phyloP scores from a whole-genome alignment of 2,113 vertebrate genomes.

The Phylloscopus whistleri region DNA sequence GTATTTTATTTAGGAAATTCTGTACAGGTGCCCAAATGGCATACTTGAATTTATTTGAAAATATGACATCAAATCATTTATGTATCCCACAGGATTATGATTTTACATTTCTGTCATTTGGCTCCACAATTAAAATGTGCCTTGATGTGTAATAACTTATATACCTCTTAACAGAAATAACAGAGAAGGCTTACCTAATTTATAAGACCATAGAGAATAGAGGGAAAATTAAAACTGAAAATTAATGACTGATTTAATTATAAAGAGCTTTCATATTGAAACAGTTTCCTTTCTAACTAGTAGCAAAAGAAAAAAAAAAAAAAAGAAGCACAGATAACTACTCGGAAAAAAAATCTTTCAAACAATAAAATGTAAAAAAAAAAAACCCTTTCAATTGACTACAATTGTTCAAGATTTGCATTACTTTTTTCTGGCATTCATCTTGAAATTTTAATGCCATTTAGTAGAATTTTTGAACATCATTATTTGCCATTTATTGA shows the following conservation, averaged over 20 bases:
- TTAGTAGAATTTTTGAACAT: constrained; percentile 31
- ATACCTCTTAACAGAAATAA: constrained; percentile 5
- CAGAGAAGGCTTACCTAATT: constrained; percentile 14
- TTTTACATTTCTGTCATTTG: neutral
- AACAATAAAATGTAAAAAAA: neutral
- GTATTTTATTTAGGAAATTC: neutral
- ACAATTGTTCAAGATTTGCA: neutral
- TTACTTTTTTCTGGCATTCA: constrained; percentile 42
- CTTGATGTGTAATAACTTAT: neutral
- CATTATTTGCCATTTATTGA: constrained; percentile 54
- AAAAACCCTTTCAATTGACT: neutral
- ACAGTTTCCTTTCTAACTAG: constrained; percentile 38
- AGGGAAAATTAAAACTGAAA: constrained; percentile 34
- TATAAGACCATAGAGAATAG: neutral
- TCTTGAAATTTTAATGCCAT: constrained; percentile 39
- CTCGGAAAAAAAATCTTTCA: neutral
- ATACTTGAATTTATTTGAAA: neutral
- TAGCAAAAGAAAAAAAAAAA: neutral
- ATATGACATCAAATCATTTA: neutral
- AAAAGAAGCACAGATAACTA: neutral
- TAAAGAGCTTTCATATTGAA: constrained; percentile 26
- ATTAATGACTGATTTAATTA: constrained; percentile 31
- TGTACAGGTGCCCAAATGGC: neutral
- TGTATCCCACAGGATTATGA: neutral
- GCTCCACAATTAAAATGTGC: neutral